Percentiles rank a stretch among this genome's conserved stretches.
Evolutionary conservation across 2,888 invertebrate species (phyloP).

Genomic region (Temnothorax ravouxi): DNA sequence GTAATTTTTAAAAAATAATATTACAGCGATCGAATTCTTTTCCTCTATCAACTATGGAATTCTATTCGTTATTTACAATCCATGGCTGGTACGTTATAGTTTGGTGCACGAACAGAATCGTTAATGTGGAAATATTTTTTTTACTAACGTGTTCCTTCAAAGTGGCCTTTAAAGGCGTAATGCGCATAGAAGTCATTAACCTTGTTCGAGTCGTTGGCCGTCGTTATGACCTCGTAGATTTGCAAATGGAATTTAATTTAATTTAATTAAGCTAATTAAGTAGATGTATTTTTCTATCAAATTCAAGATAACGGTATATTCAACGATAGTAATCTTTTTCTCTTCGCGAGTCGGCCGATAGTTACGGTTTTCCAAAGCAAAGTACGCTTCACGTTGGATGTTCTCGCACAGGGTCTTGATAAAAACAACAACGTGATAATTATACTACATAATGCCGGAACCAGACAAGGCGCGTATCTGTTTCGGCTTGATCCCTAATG

Average conservation of each 20-base stretch:
- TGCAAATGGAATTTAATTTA: constrained; percentile 17
- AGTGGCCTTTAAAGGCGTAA: neutral
- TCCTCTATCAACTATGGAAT: neutral
- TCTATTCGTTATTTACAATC: neutral
- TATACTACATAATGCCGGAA: constrained; percentile 13
- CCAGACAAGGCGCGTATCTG: neutral
- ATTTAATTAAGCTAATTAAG: constrained; percentile 40
- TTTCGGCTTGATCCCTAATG: constrained; percentile 31
- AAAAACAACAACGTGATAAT: constrained; percentile 38
- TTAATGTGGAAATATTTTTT: neutral
- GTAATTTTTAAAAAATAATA: neutral
- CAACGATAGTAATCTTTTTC: constrained; percentile 7
- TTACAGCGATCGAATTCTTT: neutral
- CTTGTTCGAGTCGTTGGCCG: constrained; percentile 14
- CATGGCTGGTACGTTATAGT: neutral
- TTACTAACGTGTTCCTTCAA: neutral
- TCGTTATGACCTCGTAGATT: neutral
- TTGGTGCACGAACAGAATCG: neutral
- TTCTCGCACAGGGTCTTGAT: constrained; percentile 19
- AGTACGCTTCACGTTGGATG: neutral
- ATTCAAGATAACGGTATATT: constrained; percentile 8
- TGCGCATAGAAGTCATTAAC: constrained; percentile 10
- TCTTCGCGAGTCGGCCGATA: neutral
- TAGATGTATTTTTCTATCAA: constrained; percentile 22
- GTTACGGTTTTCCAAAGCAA: neutral